These are phyloP conservation scores for Drosophila pseudotakahashii DNA, from an alignment of 2,888 invertebrate species.

Conservation along the genomic window DNA sequence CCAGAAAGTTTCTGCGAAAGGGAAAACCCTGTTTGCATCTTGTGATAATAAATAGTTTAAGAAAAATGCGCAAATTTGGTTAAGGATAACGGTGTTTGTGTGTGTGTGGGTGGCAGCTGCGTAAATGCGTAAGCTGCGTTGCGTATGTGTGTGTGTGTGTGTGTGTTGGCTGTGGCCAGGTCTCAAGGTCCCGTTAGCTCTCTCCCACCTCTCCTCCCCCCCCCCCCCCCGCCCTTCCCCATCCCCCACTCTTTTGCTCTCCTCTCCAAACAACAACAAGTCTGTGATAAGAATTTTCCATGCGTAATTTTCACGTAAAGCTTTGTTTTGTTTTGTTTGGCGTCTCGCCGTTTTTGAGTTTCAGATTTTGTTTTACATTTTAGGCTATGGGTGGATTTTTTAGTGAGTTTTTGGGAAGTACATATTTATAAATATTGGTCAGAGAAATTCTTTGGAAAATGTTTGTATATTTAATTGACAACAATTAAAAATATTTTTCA, in stretches of 20 bases:
- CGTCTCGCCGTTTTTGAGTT: conserved; percentile 2
- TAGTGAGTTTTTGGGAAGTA: too few relatives aligned
- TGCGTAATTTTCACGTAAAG: conserved; percentile 34
- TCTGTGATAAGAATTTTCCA: conserved; percentile 45
- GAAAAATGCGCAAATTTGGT: conserved; percentile 11
- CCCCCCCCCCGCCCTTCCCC: too few relatives aligned
- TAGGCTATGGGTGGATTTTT: too few relatives aligned
- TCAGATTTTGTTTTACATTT: not conserved
- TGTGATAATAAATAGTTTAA: not conserved
- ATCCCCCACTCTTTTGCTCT: conserved; percentile 8
- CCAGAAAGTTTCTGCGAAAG: conserved; percentile 1
- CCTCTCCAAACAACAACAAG: conserved; percentile 13
- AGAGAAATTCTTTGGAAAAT: too few relatives aligned
- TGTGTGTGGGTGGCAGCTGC: conserved; percentile 28
- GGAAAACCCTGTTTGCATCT: conserved; percentile 7
- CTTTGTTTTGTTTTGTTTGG: conserved; percentile 25
- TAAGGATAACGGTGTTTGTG: conserved; percentile 31
- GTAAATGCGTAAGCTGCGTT: conserved; percentile 70
- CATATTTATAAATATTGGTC: too few relatives aligned
- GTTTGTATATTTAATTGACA: too few relatives aligned
- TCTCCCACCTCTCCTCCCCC: conserved; percentile 1
- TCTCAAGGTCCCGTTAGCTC: conserved; percentile 38
- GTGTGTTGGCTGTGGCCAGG: conserved; percentile 55
- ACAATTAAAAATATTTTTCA: too few relatives aligned
- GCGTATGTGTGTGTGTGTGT: conserved; percentile 24